A percentile compares a stretch with the other conserved stretches of the same genome.
These are phyloP conservation scores for Notodonta dromedarius DNA, from an alignment of 2,888 invertebrate genomes.

Conservation along the genomic window DNA sequence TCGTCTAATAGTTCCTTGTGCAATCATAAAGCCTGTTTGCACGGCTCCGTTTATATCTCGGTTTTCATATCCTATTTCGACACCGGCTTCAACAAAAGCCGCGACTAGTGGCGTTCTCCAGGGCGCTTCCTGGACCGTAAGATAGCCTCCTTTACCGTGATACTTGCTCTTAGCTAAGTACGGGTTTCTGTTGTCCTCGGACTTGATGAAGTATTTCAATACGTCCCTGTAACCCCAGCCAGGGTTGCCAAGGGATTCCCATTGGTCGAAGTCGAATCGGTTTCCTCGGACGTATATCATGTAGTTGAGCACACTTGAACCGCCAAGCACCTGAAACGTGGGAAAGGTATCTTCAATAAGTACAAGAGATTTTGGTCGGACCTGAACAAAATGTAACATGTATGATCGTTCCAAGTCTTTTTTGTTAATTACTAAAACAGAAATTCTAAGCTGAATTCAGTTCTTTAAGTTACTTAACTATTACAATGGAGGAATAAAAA, in stretches of 20 bases:
- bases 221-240: conserved; percentile 95
- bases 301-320: conserved; percentile 93
- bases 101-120: conserved; percentile 93
- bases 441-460: too few species aligned
- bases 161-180: conserved; percentile 89
- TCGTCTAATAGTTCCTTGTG: conserved; percentile 91
- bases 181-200: conserved; percentile 94
- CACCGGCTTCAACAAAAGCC: conserved; percentile 92
- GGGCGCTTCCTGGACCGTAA: conserved; percentile 93
- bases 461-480: too few species aligned
- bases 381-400: too few species aligned
- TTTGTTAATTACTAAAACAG: too few species aligned
- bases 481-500: not conserved
- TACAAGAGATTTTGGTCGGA: too few species aligned
- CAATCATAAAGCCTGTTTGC: conserved; percentile 92
- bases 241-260: conserved; percentile 93
- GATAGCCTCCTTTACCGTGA: conserved; percentile 88
- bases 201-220: conserved; percentile 94
- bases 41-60: conserved; percentile 92
- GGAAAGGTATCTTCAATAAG: not conserved
- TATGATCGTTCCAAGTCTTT: too few species aligned
- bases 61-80: conserved; percentile 92
- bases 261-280: conserved; percentile 93
- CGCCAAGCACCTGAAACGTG: conserved; percentile 89
- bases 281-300: conserved; percentile 96